Conservation (phyloP, 2,888 invertebrate genomes). For the Nymphalis urticae region DNA sequence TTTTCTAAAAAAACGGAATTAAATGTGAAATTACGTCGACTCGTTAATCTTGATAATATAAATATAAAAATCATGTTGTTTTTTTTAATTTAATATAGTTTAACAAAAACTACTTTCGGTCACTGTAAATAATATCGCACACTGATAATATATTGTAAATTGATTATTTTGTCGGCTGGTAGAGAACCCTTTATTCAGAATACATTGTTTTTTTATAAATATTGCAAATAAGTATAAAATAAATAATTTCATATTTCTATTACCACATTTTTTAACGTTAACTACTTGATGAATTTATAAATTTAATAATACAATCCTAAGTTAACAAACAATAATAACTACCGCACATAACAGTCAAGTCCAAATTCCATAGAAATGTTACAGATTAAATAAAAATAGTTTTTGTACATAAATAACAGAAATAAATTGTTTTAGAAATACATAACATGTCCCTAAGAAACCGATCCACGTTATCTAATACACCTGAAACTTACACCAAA, state of each 20-base stretch:
- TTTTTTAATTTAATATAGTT: neutral
- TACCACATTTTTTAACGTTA: too few relatives aligned
- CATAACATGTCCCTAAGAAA: slow-evolving; percentile 7
- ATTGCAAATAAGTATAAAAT: too few relatives aligned
- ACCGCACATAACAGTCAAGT: neutral
- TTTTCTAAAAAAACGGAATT: too few relatives aligned
- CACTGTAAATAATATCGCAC: neutral
- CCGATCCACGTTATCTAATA: slow-evolving; percentile 13
- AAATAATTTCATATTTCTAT: too few relatives aligned
- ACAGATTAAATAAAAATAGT: neutral
- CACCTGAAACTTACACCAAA: slow-evolving; percentile 22
- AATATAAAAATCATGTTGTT: neutral
- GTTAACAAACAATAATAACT: too few relatives aligned
- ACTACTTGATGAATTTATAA: too few relatives aligned
- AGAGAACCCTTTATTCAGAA: too few relatives aligned
- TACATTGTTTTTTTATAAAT: too few relatives aligned
- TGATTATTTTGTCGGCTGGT: neutral
- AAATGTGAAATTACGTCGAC: neutral
- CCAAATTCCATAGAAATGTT: neutral
- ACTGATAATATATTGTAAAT: neutral
- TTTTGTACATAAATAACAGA: neutral
- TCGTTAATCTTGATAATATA: neutral
- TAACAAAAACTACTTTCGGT: neutral
- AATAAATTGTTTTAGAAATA: neutral
- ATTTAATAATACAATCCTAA: too few relatives aligned